These are phyloP conservation scores for Chunga burmeisteri DNA, from an alignment of 2,113 vertebrate species.

Conservation along the genomic window DNA sequence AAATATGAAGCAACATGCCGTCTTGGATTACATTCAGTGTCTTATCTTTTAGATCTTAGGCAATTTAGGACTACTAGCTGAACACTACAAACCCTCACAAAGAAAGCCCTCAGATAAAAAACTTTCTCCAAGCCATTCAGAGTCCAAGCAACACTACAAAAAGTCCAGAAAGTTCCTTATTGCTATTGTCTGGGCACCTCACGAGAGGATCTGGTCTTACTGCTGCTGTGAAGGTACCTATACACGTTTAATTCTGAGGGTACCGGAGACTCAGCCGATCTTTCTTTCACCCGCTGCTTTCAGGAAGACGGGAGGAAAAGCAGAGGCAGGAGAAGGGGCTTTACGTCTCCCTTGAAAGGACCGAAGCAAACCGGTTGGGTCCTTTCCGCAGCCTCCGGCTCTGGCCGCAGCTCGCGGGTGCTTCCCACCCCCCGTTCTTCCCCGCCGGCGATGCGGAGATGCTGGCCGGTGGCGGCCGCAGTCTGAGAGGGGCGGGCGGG, in stretches of 20 bases:
- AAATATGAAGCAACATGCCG: neutral
- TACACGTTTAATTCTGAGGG: neutral
- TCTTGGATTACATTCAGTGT: neutral
- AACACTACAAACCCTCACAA: neutral
- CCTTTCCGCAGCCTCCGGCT: accelerated
- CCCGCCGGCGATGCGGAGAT: too few relatives aligned
- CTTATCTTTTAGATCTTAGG: neutral
- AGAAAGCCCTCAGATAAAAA: neutral
- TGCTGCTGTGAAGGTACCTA: neutral
- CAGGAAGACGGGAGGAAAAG: neutral
- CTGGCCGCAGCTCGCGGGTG: neutral
- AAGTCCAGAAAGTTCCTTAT: neutral
- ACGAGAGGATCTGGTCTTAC: neutral
- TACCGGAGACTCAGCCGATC: neutral
- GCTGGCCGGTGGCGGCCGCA: too few relatives aligned
- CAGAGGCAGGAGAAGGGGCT: neutral
- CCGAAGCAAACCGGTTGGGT: accelerated
- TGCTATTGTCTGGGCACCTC: neutral
- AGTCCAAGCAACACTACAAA: neutral
- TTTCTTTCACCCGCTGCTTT: neutral
- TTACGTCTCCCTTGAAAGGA: neutral
- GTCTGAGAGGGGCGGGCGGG: too few relatives aligned
- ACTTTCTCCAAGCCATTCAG: neutral
- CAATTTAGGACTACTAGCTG: neutral
- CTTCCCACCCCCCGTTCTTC: too few relatives aligned